Evolutionary conservation across 2,797 vertebrate species (phyloP).

Genomic region (Selene dorsalis): DNA sequence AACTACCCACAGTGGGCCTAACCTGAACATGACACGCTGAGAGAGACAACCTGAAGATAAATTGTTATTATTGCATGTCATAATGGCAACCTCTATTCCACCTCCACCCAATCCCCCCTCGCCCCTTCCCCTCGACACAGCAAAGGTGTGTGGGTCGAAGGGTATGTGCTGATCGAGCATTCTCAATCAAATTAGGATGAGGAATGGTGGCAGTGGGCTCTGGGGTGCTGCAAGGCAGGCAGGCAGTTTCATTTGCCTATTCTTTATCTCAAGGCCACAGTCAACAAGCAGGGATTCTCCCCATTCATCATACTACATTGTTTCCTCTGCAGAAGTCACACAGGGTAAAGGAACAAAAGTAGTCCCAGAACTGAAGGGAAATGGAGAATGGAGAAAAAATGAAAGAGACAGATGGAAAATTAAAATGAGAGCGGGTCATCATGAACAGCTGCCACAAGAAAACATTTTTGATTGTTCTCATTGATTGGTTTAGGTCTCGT

Average conservation of each 20-base stretch:
- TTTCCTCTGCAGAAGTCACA: constrained; percentile 67
- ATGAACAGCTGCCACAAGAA: constrained; percentile 9
- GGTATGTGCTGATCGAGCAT: constrained; percentile 65
- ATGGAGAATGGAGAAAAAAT: constrained; percentile 37
- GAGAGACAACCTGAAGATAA: constrained; percentile 73
- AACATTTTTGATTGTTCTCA: constrained; percentile 30
- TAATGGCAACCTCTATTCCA: constrained; percentile 57
- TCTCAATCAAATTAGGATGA: constrained; percentile 83
- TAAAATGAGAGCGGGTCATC: constrained; percentile 34
- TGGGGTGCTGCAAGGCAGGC: constrained; percentile 60
- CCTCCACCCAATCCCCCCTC: constrained; percentile 4
- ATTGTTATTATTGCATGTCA: constrained; percentile 72
- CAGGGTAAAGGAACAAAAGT: constrained; percentile 53
- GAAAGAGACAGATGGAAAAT: constrained; percentile 38
- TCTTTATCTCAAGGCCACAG: constrained; percentile 81
- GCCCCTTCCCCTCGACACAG: constrained; percentile 9
- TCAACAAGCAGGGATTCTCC: constrained; percentile 66
- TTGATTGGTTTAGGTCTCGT: constrained; percentile 8
- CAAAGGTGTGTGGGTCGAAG: constrained; percentile 71
- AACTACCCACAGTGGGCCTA: constrained; percentile 74
- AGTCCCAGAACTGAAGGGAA: constrained; percentile 44
- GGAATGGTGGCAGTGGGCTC: constrained; percentile 68
- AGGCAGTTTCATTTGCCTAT: constrained; percentile 81
- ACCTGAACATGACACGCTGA: constrained; percentile 74
- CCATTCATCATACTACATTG: constrained; percentile 80